Evolutionary conservation across 2,113 vertebrate species (phyloP).

Genomic region (Lagenorhynchus albirostris): DNA sequence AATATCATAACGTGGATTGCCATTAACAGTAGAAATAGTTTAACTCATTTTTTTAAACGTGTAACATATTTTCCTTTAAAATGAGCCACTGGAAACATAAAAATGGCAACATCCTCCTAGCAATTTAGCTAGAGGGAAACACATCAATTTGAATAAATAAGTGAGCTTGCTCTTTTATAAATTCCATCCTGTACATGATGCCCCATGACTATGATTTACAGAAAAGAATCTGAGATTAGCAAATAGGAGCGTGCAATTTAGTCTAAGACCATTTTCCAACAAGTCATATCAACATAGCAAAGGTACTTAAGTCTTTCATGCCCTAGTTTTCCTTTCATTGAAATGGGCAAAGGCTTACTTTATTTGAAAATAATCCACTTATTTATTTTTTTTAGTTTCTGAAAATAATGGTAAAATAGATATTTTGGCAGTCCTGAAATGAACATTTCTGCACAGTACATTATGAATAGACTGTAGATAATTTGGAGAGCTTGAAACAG

Average conservation of each 20-base stretch:
- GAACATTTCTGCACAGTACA: neutral
- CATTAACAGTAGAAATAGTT: slow-evolving; percentile 68
- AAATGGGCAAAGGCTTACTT: neutral
- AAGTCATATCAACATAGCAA: neutral
- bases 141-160: slow-evolving; percentile 34
- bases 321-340: neutral
- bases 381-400: neutral
- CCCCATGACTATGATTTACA: neutral
- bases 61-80: slow-evolving; percentile 56
- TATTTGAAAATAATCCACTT: neutral
- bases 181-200: neutral
- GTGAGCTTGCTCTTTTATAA: neutral
- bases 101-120: slow-evolving; percentile 34
- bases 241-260: neutral
- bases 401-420: neutral
- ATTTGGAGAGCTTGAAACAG: neutral
- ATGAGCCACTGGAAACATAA: slow-evolving; percentile 41
- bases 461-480: neutral
- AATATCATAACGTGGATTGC: slow-evolving; percentile 65
- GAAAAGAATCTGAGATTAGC: neutral
- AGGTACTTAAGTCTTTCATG: neutral
- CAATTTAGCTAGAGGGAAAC: slow-evolving; percentile 28
- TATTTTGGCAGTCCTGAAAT: neutral
- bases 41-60: slow-evolving; percentile 49
- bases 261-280: neutral